Evolutionary conservation across 2,113 vertebrate genomes (phyloP).

Genomic region (Alethe castanea): DNA sequence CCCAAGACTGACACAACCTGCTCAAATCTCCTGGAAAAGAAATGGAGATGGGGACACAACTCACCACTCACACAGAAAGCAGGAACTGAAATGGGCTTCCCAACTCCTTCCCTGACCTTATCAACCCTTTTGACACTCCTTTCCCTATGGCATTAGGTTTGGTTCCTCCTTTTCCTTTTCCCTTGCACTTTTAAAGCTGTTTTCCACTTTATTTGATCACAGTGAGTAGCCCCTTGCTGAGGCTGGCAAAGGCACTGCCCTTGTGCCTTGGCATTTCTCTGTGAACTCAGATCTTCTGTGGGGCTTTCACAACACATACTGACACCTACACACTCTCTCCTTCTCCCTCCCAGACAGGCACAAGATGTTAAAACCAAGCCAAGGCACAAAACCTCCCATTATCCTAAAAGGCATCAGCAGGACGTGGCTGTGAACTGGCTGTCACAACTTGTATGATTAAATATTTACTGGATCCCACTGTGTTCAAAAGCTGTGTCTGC

Average conservation of each 20-base stretch:
- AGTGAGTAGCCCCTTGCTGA: background rate
- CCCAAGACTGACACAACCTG: background rate
- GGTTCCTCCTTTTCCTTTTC: background rate
- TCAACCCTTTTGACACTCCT: background rate
- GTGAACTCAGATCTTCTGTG: background rate
- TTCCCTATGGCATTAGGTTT: background rate
- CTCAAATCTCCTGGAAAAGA: background rate
- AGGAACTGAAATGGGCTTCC: background rate
- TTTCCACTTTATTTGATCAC: background rate
- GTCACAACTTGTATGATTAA: background rate
- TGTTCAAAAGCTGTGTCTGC: background rate
- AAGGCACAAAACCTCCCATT: background rate
- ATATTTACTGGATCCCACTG: background rate
- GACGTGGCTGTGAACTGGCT: background rate
- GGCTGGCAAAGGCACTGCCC: background rate
- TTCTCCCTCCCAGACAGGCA: background rate
- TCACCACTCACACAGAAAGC: background rate
- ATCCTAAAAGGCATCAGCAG: background rate
- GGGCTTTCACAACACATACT: background rate
- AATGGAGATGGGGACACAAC: background rate
- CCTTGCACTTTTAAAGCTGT: background rate
- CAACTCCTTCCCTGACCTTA: background rate
- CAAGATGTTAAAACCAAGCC: background rate
- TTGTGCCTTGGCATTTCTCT: background rate
- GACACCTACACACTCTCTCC: background rate